Base-by-base conservation (phyloP, 2,888 invertebrate genomes). In the Cancer borealis region DNA sequence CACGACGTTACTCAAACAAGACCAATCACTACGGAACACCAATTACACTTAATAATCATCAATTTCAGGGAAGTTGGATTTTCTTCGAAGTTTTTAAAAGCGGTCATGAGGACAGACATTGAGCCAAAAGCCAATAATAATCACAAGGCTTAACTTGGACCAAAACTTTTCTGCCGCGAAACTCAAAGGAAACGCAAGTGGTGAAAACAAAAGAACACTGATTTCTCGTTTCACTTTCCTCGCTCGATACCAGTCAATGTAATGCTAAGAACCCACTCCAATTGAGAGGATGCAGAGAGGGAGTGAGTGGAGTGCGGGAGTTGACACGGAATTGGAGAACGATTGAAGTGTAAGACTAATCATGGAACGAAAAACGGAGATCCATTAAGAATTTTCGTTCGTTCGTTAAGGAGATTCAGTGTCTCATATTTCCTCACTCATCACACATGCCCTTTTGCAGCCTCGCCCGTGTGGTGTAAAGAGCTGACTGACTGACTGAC, bases 171-270 rank as follows among this genome's bases (percentile, higher is more conserved):
- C 84, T 39, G 39, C 14, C 84, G 30, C 84, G 84, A 84, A 84
- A 84, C 39, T 84, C 14, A 84, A 84, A 84, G 8, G 39, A 84
- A 84, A 66, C 66, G 21, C 66, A 21, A 66, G 21, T 14, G 66
- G 39, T 39, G 84, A 39, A 39, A 84, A 39, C 14, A 84, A 84
- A 73, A 30, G 14, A 39, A 39, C 84, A 84, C 84, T 39, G 84
- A 84, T 84, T 84, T 84, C 84, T 84, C 39, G 84, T 84, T 84
- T 14, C 84, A 84, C 84, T 84, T 17, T 39, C 84, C 39, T 10
- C 39, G 39, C 17, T 84, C 84, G 39, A 39, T 84, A 84, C 84
- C 39, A 30, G 39, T 84, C 84, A 39, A 30, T 10, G 39, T 84
- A 84, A 84, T 14, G 6, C 84, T 30, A 39, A 84, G 84, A 39